Base-by-base conservation (phyloP, 2,113 vertebrate species). In the Tragelaphus buxtoni region DNA sequence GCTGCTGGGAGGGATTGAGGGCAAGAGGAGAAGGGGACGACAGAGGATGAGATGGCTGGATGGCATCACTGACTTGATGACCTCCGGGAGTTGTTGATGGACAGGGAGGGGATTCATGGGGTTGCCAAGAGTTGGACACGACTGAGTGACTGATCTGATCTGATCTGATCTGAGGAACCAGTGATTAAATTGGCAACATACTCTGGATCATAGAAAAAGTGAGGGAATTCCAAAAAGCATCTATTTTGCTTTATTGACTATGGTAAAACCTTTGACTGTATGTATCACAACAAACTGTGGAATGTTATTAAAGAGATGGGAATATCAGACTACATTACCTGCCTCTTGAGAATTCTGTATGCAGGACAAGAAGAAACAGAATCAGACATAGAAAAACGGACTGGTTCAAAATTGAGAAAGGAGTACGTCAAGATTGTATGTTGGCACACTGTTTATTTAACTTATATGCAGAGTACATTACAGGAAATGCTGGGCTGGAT, bases 61-160 rank as follows among this genome's bases (percentile, higher is more conserved):
- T 28, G 26, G 58, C 26, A 60, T 60, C 58, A 60, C 11, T 5
- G 5, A 28, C 10, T 13, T 11, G 1, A 60, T 28, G 26, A 60
- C 28, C 26, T 60, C 26, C 1, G 11, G 58, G 26, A 13, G 11
- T 28, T 60, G 26, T 5, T 28, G 26, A 60, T 60, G 5, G 26
- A 28, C 26, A 60, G 11, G 10, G 11, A 60, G 58, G 26, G 0
- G 4, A 60, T 12, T 60, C 58, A 60, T 60, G 26, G 10, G 10
- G 58, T 60, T 0, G 11, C 58, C 28, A 11, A 58, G 10, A 60
- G 58, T 12, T 0, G 5, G 58, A 60, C 26, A 28, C 2, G 5
- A 28, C 11, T 60, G 58, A 60, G 11, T 0, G 4, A 56, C 6
- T 56, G 22, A 24, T 28, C 11, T 60, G 26, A 28, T 28, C 42